phyloP scores from a whole-genome alignment of 2,888 invertebrate species.

The Blastobasis adustella region DNA sequence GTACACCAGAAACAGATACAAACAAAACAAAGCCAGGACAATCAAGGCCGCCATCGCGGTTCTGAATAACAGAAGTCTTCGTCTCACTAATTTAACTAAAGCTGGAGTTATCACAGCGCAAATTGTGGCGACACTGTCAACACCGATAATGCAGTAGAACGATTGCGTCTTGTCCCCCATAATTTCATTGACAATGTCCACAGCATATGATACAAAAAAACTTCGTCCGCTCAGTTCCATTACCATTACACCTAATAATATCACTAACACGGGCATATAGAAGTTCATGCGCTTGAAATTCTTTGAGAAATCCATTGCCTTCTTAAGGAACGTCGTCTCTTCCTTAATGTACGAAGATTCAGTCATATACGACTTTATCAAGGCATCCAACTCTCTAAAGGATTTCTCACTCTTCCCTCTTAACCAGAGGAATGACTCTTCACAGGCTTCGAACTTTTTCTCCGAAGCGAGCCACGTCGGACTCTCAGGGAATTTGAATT shows the following conservation, averaged over 20 bases:
- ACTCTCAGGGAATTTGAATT: conserved; percentile 72
- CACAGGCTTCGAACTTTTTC: conserved; percentile 59
- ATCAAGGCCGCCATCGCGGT: conserved; percentile 32
- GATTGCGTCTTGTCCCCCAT: conserved; percentile 29
- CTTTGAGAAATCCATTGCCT: conserved; percentile 18
- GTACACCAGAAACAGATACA: conserved; percentile 31
- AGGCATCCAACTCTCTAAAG: conserved; percentile 26
- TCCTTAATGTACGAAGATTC: conserved; percentile 8
- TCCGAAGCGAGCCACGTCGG: conserved; percentile 76
- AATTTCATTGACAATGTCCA: conserved; percentile 40
- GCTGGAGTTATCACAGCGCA: conserved; percentile 35
- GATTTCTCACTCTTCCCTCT: conserved; percentile 43
- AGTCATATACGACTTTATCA: conserved; percentile 34
- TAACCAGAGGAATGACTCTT: conserved; percentile 63
- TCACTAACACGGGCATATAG: conserved; percentile 35
- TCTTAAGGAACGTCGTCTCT: conserved; percentile 10
- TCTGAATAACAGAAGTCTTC: conserved; percentile 37
- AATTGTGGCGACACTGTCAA: conserved; percentile 38
- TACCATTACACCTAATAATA: conserved; percentile 27
- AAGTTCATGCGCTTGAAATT: conserved; percentile 41
- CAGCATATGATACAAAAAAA: conserved; percentile 41
- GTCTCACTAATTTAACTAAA: conserved; percentile 36
- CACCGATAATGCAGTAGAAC: conserved; percentile 35
- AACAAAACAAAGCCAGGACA: conserved; percentile 27
- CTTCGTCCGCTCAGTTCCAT: conserved; percentile 44